A percentile compares a stretch with the other conserved stretches of the same genome.
phyloP scores from a whole-genome alignment of 2,888 invertebrate species.

The Pammene aurita region DNA sequence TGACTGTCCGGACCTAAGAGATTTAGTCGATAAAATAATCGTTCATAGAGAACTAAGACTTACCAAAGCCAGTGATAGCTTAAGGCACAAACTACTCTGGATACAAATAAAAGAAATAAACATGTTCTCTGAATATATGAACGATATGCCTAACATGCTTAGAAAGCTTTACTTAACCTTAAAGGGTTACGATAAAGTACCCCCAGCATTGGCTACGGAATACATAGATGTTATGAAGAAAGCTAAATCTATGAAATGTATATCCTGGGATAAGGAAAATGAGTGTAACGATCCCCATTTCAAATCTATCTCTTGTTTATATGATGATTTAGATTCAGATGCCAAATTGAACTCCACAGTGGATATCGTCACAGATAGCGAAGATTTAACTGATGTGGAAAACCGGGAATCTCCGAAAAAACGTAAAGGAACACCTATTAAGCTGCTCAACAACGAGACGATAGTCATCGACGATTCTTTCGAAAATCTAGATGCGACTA shows the following conservation, averaged over 20 bases:
- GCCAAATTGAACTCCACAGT: slow-evolving; percentile 52
- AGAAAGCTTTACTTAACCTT: slow-evolving; percentile 84
- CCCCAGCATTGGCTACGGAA: slow-evolving; percentile 81
- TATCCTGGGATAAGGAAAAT: slow-evolving; percentile 81
- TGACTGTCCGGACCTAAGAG: slow-evolving; percentile 60
- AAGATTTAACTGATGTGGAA: slow-evolving; percentile 67
- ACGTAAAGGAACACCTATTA: slow-evolving; percentile 74
- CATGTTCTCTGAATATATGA: slow-evolving; percentile 76
- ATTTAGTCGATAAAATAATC: slow-evolving; percentile 61
- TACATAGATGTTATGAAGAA: slow-evolving; percentile 84
- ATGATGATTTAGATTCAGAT: slow-evolving; percentile 56
- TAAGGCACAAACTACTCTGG: slow-evolving; percentile 60
- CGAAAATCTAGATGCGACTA: slow-evolving; percentile 64
- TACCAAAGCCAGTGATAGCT: slow-evolving; percentile 68
- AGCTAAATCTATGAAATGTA: slow-evolving; percentile 83
- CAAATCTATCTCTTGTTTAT: slow-evolving; percentile 65
- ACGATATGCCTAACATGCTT: slow-evolving; percentile 79
- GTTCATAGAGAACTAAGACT: slow-evolving; percentile 65
- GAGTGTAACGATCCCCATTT: slow-evolving; percentile 61
- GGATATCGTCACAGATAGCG: slow-evolving; percentile 68
- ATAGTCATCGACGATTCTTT: slow-evolving; percentile 75
- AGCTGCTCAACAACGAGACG: slow-evolving; percentile 69
- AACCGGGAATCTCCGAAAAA: slow-evolving; percentile 62
- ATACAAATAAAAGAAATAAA: slow-evolving; percentile 81
- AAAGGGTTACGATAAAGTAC: slow-evolving; percentile 83